A percentile compares a stretch with the other conserved stretches of the same genome.
Evolutionary conservation across 2,113 vertebrate species (phyloP).

Genomic region (Tachycineta bicolor): DNA sequence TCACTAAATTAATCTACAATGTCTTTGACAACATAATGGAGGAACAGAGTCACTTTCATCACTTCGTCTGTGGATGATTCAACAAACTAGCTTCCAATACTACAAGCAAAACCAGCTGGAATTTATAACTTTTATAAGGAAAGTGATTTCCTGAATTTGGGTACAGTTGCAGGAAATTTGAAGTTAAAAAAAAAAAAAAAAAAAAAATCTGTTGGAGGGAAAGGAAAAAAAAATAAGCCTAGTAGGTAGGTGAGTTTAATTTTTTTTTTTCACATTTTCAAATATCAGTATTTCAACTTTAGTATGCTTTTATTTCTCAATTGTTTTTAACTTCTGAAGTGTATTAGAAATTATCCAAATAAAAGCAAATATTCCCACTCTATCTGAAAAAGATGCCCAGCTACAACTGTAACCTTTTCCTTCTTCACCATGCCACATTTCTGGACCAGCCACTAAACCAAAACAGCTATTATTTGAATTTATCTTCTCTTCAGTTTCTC

Average conservation of each 20-base stretch:
- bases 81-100: neutral
- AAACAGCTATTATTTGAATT: neutral
- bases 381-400: neutral
- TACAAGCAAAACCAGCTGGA: neutral
- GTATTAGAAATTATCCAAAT: neutral
- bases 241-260: neutral
- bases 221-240: neutral
- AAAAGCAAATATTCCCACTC: neutral
- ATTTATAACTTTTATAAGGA: neutral
- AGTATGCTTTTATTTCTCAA: neutral
- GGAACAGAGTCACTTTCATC: neutral
- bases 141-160: neutral
- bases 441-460: neutral
- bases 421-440: neutral
- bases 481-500: neutral
- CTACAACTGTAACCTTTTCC: neutral
- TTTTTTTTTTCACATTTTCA: neutral
- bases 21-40: neutral
- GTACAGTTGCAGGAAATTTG: neutral
- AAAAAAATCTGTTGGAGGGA: rapidly evolving
- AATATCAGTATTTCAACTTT: neutral
- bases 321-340: neutral
- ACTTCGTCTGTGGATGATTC: neutral
- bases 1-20: neutral
- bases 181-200: neutral